Evolutionary conservation across 1,140 invertebrate genomes (phyloP), one percentile per base, ranked within the genome.

Genomic region (Anadara kagoshimensis): DNA sequence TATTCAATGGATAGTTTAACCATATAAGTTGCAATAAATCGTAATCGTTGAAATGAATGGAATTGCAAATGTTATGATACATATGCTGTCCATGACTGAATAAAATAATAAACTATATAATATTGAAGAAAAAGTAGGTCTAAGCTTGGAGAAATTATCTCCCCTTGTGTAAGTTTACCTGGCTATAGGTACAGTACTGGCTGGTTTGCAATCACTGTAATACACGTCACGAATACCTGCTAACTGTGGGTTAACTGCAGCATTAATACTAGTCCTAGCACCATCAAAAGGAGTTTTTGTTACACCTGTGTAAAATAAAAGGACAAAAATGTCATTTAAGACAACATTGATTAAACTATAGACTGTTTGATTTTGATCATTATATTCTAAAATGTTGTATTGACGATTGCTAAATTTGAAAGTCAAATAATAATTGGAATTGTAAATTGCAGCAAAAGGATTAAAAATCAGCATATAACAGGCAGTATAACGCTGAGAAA

Each of bases 251-350:
- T 78, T 82, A 8, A 82, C 66, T 22, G 76, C 80, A 29, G 68
- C 66, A 36, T 76, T 76, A 1, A 82, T 72, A 4, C 71, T 44
- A 8, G 80, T 71, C 22, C 63, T 62, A 4, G 80, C 80, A 11
- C 80, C 80, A 24, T 80, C 65, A 41, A 76, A 51, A 18, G 80
- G 80, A 12, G 56, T 75, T 43, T 72, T 73, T 41, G 75, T 62
- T 16, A 58, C n/a, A 29, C 78, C 80, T 82, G n/a, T 22, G 59
- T 24, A 41, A 20, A 62, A 0, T 67, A 10, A 54, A 49, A 49
- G 54, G 14, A 47, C 29, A 36, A 36, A 36, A 36, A 36, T 36
- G 29, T 36, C 7, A 36, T 36, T 36, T 36, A 3, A 36, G 29
- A 3, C 29, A 29, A 68, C 22, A 4, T 56, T 8, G 4, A 36